Conservation (phyloP, 2,113 vertebrate species). For the Phyllostomus discolor region DNA sequence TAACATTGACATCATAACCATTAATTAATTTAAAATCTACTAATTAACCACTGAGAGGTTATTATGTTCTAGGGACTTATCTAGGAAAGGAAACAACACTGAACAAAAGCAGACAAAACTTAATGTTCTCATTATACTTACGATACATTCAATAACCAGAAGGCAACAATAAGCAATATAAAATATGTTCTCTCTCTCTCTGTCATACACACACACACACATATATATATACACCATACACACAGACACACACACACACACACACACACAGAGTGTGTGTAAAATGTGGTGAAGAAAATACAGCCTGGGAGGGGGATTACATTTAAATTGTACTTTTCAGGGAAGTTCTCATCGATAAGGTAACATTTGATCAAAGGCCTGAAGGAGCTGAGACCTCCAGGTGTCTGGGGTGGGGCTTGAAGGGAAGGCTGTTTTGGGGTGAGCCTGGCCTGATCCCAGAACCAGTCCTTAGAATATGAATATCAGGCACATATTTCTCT, state of each 20-base stretch:
- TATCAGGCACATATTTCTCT: background rate
- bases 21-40: background rate
- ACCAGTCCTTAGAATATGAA: background rate
- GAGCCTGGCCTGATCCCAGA: background rate
- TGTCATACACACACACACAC: background rate
- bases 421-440: fast-evolving
- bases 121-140: background rate
- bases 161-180: background rate
- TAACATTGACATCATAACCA: background rate
- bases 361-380: background rate
- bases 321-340: background rate
- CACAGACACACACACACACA: too few species aligned
- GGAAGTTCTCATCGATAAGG: background rate
- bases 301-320: background rate
- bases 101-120: background rate
- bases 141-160: background rate
- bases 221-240: background rate
- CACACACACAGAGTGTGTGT: background rate
- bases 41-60: background rate
- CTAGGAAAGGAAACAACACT: background rate
- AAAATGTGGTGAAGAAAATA: background rate
- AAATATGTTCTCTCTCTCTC: background rate
- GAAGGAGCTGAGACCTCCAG: background rate
- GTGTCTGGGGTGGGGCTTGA: fast-evolving
- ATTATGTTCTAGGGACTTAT: background rate